Conservation (phyloP, 2,113 vertebrate species). For the Cyanoderma ruficeps region DNA sequence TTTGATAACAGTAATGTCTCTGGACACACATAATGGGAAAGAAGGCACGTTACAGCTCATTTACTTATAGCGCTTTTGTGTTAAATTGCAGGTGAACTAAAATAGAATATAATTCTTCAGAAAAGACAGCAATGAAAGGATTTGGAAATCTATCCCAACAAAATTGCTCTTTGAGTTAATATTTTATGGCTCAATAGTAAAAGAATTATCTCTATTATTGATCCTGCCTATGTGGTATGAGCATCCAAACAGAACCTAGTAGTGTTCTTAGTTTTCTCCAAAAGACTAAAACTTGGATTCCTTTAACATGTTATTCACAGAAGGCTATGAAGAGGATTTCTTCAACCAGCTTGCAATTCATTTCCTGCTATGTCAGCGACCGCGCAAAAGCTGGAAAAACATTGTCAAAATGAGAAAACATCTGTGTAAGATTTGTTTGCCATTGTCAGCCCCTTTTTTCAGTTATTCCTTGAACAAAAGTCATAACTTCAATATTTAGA, state of each 20-base stretch:
- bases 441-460: background rate
- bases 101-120: conserved; percentile 24
- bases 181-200: conserved; percentile 2
- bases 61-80: background rate
- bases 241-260: background rate
- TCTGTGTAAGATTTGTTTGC: background rate
- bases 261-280: background rate
- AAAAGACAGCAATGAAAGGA: conserved; percentile 1
- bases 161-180: background rate
- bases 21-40: background rate
- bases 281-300: background rate
- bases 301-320: background rate
- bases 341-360: background rate
- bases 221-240: background rate
- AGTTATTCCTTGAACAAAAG: background rate
- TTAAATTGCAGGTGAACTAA: background rate
- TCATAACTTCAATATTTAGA: background rate
- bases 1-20: background rate
- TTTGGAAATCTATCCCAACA: background rate
- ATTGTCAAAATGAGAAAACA: background rate
- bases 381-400: background rate
- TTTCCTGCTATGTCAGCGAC: background rate
- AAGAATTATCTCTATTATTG: background rate
- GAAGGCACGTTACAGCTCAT: conserved; percentile 28
- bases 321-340: background rate